Evolutionary conservation across 2,797 vertebrate species (phyloP).

Genomic region (Avahi laniger): DNA sequence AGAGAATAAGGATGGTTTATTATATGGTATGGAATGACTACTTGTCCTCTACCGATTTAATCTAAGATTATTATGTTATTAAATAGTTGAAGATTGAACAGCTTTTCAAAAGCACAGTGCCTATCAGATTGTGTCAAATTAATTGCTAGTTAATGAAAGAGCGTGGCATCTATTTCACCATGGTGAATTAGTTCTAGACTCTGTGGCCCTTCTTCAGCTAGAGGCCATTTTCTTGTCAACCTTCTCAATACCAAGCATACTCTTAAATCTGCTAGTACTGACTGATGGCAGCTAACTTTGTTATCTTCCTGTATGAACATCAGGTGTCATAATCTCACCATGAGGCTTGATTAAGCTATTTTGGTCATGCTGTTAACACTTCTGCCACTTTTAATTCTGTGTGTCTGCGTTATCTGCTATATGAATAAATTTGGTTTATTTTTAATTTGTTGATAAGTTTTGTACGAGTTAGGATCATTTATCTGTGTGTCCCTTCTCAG

Average conservation of each 20-base stretch:
- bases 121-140: not conserved
- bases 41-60: not conserved
- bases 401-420: not conserved
- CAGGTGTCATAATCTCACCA: not conserved
- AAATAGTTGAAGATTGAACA: not conserved
- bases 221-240: conserved; percentile 32
- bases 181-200: not conserved
- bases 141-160: not conserved
- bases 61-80: not conserved
- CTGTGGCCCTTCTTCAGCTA: not conserved
- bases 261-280: not conserved
- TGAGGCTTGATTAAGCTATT: conserved; percentile 38
- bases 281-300: not conserved
- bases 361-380: not conserved
- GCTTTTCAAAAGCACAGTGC: not conserved
- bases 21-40: not conserved
- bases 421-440: conserved; percentile 44
- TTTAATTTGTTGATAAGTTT: conserved; percentile 47
- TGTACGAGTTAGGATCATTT: not conserved
- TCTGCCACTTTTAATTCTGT: conserved; percentile 8
- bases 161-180: not conserved
- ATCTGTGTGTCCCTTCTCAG: not conserved
- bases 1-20: not conserved
- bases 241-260: conserved; percentile 31
- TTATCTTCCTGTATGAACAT: not conserved